Conservation (phyloP, 2,113 vertebrate genomes). For the Mixornis gularis region DNA sequence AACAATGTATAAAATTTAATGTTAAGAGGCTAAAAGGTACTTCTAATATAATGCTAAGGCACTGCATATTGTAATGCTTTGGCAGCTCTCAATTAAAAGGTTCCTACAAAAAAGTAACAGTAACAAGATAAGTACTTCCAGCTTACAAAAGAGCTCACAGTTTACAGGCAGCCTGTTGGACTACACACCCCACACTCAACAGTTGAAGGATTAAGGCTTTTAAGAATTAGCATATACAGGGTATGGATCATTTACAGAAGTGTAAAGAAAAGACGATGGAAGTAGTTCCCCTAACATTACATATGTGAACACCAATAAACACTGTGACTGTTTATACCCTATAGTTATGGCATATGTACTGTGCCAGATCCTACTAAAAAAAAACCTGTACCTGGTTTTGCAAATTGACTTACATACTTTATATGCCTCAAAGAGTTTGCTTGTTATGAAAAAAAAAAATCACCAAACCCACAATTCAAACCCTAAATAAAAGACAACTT, state of each 20-base stretch:
- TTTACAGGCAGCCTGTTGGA: slow-evolving; percentile 89
- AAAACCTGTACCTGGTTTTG: slow-evolving; percentile 64
- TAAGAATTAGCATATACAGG: slow-evolving; percentile 73
- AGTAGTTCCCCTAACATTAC: slow-evolving; percentile 53
- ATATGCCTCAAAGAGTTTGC: slow-evolving; percentile 43
- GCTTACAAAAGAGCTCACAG: slow-evolving; percentile 91
- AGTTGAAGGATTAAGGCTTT: slow-evolving; percentile 86
- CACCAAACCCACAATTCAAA: slow-evolving; percentile 66
- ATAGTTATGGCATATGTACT: slow-evolving; percentile 49
- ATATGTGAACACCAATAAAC: slow-evolving; percentile 61
- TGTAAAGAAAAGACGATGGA: slow-evolving; percentile 64
- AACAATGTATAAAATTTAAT: slow-evolving; percentile 33
- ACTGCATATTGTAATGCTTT: slow-evolving; percentile 95
- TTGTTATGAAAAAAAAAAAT: slow-evolving; percentile 13
- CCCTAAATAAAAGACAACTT: slow-evolving; percentile 57
- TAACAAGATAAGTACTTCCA: slow-evolving; percentile 81
- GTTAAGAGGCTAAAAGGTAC: slow-evolving; percentile 68
- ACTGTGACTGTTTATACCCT: slow-evolving; percentile 57
- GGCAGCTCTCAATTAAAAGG: slow-evolving; percentile 90
- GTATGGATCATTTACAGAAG: slow-evolving; percentile 71
- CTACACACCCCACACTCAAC: slow-evolving; percentile 76
- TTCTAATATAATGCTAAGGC: slow-evolving; percentile 87
- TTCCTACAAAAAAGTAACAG: slow-evolving; percentile 81
- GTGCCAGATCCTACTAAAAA: slow-evolving; percentile 58
- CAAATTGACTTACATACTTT: slow-evolving; percentile 58